Base-by-base conservation (phyloP, 2,113 vertebrate genomes). In the Stictonetta naevosa region DNA sequence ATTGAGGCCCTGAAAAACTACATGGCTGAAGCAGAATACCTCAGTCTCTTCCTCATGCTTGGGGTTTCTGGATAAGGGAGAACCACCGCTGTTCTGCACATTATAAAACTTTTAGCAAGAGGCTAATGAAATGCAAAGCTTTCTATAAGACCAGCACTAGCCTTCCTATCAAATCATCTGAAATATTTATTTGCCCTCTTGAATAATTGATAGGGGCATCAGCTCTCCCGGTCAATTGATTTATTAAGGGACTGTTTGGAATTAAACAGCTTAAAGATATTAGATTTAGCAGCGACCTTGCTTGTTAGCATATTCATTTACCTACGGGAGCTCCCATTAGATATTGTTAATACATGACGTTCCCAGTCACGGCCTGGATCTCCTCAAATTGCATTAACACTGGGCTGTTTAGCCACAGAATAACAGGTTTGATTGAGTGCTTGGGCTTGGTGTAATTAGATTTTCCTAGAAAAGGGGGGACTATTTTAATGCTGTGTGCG, bases 221-320 rank as follows among this genome's bases (percentile, higher is more conserved):
- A 98, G 98, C 98, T 98, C 98, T 98, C 98, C 97, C 48, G 98
- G 98, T 98, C 98, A 98, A 98, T 98, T 98, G 98, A 98, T 99
- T 98, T 98, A 98, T 98, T 98, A 98, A 98, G 98, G 98, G 98
- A 97, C 98, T 98, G 98, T 98, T 98, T 98, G 98, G 98, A 99
- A 99, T 98, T 99, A 98, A 99, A 98, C 98, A 98, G 98, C 98
- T 98, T 98, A 98, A 98, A 98, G 98, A 98, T 98, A 99, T 99
- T 98, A 98, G 98, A 98, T 99, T 99, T 98, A 98, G 98, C 98
- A 98, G 98, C 97, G 98, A 98, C 98, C 98, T 97, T 97, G 96
- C 98, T 98, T 98, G 98, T 99, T 99, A 98, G 98, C 98, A 98
- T 98, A 98, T 98, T 99, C 98, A 98, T 98, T 98, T 98, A 98